These are phyloP conservation scores for Carassius auratus DNA, from an alignment of 2,113 vertebrate species.

Conservation along the genomic window DNA sequence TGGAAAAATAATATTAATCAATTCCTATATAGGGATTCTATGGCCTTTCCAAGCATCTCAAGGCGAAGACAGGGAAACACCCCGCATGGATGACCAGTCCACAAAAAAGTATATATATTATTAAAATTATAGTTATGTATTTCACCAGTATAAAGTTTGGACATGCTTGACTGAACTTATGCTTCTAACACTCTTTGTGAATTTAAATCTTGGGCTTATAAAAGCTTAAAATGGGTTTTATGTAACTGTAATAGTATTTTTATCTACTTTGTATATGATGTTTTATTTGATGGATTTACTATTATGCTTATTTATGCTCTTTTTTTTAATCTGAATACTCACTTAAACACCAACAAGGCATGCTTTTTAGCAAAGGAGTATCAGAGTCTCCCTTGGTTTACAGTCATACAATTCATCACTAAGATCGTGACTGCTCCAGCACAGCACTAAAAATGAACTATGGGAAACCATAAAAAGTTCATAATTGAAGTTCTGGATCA, in stretches of 20 bases:
- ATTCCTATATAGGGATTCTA: no score
- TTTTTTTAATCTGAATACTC: neutral
- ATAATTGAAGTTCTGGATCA: conserved; percentile 31
- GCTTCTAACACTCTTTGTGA: neutral
- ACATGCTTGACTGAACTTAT: no score
- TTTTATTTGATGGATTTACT: neutral
- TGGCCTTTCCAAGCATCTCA: no score
- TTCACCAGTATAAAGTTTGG: neutral
- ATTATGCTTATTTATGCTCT: neutral
- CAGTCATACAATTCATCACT: conserved; percentile 18
- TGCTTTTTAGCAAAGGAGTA: neutral
- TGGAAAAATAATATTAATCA: no score
- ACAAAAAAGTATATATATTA: neutral
- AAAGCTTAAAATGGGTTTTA: neutral
- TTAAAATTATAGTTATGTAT: neutral
- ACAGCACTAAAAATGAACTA: conserved; percentile 41
- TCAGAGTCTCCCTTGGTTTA: conserved; percentile 11
- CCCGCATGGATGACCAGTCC: no score
- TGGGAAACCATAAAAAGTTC: conserved; percentile 43
- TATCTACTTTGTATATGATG: neutral
- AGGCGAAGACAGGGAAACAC: neutral
- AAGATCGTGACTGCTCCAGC: neutral
- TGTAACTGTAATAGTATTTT: neutral
- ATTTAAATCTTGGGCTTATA: neutral
- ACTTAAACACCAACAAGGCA: neutral